phyloP scores from a whole-genome alignment of 92 coral and sea anemone genomes.

The Porites cylindrica region DNA sequence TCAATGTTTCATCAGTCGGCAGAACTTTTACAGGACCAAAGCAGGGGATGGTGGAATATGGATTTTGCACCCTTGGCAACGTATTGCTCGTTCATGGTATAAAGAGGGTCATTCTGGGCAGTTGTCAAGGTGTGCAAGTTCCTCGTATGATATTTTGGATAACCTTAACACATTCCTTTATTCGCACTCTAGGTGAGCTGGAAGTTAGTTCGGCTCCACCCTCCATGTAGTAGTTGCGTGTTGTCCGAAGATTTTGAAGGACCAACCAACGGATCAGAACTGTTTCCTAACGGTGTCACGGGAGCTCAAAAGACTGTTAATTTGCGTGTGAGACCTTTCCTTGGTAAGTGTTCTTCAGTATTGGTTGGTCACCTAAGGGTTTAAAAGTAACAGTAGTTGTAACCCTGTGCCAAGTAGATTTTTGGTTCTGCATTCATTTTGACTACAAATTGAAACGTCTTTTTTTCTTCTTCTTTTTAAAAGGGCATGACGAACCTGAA shows the following conservation, averaged over 20 bases:
- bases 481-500: conserved; percentile 80
- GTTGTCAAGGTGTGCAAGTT: not conserved
- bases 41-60: too few species aligned
- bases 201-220: conserved; percentile 65
- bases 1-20: too few species aligned
- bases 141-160: not conserved
- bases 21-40: too few species aligned
- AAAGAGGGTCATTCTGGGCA: not conserved
- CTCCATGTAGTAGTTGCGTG: conserved; percentile 44
- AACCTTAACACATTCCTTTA: not conserved
- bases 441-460: too few species aligned
- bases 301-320: conserved; percentile 53
- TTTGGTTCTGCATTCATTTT: too few species aligned
- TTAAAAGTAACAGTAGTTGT: not conserved
- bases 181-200: conserved; percentile 69
- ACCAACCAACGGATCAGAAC: conserved; percentile 58
- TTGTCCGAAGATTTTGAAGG: conserved; percentile 78
- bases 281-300: conserved; percentile 46
- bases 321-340: conserved; percentile 66
- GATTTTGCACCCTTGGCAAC: too few species aligned
- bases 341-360: conserved; percentile 27
- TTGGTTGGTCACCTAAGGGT: too few species aligned
- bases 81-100: not conserved
- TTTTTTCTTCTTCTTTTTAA: not conserved
- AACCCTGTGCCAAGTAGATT: not conserved